Evolutionary conservation across 2,113 vertebrate species (phyloP).

Genomic region (Desmodus rotundus): DNA sequence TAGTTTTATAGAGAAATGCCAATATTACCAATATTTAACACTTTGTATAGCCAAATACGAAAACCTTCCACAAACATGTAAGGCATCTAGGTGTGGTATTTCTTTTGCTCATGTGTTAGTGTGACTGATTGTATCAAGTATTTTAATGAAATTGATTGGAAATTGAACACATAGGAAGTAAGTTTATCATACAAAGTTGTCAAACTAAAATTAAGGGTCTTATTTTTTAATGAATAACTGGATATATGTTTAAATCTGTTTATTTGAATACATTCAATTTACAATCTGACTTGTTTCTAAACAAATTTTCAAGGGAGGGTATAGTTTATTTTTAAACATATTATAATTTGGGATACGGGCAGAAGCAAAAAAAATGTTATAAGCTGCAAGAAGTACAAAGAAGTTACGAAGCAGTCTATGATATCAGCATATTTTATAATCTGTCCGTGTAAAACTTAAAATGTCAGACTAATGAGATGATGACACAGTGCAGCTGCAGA

Average conservation of each 20-base stretch:
- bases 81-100: fast-evolving
- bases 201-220: neutral
- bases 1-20: neutral
- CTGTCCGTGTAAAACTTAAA: neutral
- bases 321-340: neutral
- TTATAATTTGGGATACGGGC: neutral
- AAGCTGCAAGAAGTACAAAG: neutral
- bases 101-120: neutral
- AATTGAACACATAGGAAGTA: neutral
- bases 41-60: neutral
- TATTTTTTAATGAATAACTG: neutral
- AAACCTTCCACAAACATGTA: neutral
- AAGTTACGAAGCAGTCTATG: neutral
- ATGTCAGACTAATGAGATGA: neutral
- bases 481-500: neutral
- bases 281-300: neutral
- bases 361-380: neutral
- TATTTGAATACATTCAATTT: neutral
- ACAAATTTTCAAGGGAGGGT: neutral
- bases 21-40: neutral
- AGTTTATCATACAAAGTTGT: neutral
- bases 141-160: neutral
- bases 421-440: neutral
- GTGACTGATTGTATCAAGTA: neutral
- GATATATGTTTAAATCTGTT: neutral